phyloP scores from a whole-genome alignment of 2,113 vertebrate species.

The Gorsachius goisagi region DNA sequence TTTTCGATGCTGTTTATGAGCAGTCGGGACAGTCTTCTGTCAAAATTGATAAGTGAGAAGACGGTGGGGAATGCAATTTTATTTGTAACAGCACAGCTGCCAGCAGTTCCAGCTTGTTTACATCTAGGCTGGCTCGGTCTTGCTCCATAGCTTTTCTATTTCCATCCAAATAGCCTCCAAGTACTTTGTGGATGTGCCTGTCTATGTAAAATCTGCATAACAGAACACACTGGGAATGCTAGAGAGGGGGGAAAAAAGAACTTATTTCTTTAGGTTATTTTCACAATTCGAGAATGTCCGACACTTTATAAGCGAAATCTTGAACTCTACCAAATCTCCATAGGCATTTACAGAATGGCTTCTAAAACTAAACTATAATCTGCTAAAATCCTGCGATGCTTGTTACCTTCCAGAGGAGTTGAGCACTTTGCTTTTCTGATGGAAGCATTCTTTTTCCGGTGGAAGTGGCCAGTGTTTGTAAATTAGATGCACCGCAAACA shows the following conservation, averaged over 20 bases:
- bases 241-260: neutral
- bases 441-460: neutral
- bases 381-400: neutral
- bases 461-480: neutral
- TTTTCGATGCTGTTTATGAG: conserved; percentile 55
- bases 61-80: conserved; percentile 55
- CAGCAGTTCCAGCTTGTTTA: conserved; percentile 54
- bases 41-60: conserved; percentile 73
- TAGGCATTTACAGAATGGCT: conserved; percentile 26
- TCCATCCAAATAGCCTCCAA: conserved; percentile 42
- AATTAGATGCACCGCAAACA: conserved; percentile 1
- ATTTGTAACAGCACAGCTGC: conserved; percentile 64
- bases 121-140: conserved; percentile 52
- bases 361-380: conserved; percentile 43
- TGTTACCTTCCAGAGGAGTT: conserved; percentile 5
- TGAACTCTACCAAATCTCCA: conserved; percentile 30
- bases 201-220: neutral
- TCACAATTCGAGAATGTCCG: conserved; percentile 11
- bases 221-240: neutral
- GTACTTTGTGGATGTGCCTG: neutral
- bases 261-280: conserved; percentile 23
- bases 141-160: conserved; percentile 64
- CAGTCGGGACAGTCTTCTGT: conserved; percentile 69
- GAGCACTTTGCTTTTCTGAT: neutral
- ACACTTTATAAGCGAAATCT: neutral